Conservation (phyloP, 2,113 vertebrate genomes). For the Nanorana parkeri region DNA sequence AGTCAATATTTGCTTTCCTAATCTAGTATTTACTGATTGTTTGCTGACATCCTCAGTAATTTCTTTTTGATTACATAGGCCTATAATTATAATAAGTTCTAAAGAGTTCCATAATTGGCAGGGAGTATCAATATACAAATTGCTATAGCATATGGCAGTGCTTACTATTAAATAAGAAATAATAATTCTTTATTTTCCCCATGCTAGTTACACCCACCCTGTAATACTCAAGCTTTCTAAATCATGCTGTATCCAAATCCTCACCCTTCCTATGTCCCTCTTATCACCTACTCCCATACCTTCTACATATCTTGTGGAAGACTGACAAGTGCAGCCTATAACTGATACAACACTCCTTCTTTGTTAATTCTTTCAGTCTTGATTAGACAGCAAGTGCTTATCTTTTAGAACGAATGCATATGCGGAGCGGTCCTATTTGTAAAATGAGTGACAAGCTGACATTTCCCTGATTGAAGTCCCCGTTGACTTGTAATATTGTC, state of each 20-base stretch:
- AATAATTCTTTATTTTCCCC: too few relatives aligned
- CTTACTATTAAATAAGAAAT: too few relatives aligned
- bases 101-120: too few relatives aligned
- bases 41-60: slow-evolving; percentile 5
- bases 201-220: too few relatives aligned
- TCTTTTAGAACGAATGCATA: slow-evolving; percentile 62
- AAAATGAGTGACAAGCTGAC: slow-evolving; percentile 65
- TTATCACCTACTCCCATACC: slow-evolving; percentile 65
- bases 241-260: background rate
- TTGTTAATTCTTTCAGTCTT: slow-evolving; percentile 61
- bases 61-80: background rate
- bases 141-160: too few relatives aligned
- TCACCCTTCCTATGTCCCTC: slow-evolving; percentile 1
- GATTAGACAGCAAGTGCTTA: slow-evolving; percentile 66
- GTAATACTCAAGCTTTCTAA: background rate
- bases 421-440: slow-evolving; percentile 67
- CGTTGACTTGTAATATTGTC: slow-evolving; percentile 53
- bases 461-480: slow-evolving; percentile 69
- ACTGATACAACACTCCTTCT: slow-evolving; percentile 66
- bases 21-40: background rate
- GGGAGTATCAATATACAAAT: too few relatives aligned
- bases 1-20: background rate
- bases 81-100: too few relatives aligned
- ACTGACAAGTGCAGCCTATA: slow-evolving; percentile 54
- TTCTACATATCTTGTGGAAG: slow-evolving; percentile 58